Evolutionary conservation across 2,888 invertebrate genomes (phyloP).

Genomic region (Ophraella communa): DNA sequence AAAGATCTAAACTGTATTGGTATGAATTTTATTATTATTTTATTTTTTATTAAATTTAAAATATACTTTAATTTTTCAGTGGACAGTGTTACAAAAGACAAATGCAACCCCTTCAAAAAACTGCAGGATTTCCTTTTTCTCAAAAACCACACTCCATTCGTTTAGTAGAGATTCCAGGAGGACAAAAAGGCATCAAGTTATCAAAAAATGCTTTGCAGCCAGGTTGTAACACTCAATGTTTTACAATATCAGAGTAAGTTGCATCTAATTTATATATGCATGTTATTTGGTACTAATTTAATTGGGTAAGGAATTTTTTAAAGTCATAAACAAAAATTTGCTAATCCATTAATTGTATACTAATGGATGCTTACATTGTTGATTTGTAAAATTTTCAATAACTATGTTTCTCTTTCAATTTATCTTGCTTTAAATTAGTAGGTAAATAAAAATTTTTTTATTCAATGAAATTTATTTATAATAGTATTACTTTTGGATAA

Average conservation of each 20-base stretch:
- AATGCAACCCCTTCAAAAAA: conserved; percentile 68
- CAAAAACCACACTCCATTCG: conserved; percentile 83
- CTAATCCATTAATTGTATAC: too few species aligned
- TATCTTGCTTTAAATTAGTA: too few species aligned
- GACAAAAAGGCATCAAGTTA: conserved; percentile 70
- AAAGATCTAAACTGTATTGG: conserved; percentile 88
- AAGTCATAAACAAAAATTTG: too few species aligned
- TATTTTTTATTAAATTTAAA: not conserved
- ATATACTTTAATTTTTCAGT: conserved; percentile 58
- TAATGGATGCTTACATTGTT: too few species aligned
- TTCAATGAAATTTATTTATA: too few species aligned
- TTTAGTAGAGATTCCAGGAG: conserved; percentile 79
- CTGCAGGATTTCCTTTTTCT: conserved; percentile 57
- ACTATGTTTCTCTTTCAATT: too few species aligned
- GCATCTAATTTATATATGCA: not conserved
- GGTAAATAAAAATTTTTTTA: too few species aligned
- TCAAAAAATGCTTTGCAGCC: conserved; percentile 64
- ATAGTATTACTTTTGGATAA: too few species aligned
- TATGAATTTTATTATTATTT: conserved; percentile 56
- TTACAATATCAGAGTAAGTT: conserved; percentile 76
- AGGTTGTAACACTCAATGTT: conserved; percentile 64
- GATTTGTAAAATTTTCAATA: too few species aligned
- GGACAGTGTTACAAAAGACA: conserved; percentile 79
- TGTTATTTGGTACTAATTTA: not conserved
- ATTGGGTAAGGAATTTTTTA: too few species aligned